Base-by-base conservation (phyloP, 2,797 vertebrate genomes). In the Tenualosa thibaudeaui region DNA sequence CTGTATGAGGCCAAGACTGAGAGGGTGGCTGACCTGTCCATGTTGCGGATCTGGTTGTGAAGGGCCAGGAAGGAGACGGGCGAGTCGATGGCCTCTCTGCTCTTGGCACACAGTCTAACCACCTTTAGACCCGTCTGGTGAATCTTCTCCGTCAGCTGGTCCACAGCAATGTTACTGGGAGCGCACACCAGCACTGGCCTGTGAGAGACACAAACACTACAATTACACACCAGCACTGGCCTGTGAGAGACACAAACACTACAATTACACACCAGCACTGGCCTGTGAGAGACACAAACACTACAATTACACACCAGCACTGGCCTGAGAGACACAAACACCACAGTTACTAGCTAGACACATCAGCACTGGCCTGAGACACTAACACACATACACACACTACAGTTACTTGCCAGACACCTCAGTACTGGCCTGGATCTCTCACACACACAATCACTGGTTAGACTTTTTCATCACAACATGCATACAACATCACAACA, bases 41-140 rank as follows among this genome's bases (percentile, higher is more conserved):
- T 99, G 93, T 99, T 99, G 89, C 98, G 96, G 92, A 99, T 99
- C 94, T 99, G 98, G 90, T 99, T 99, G 92, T 99, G 98, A 88
- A 99, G 91, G 0, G 98, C 98, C 91, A 99, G 91, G 93, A 99
- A 99, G 12, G 98, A 99, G 24, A 99, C 98, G 0, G 98, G 98
- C 0, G 98, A 99, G 92, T 99, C 98, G 0, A 99, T 99, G 85
- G 98, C 98, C 93, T 99, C 98, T 0, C 98, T 92, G 86, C 98
- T 99, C 93, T 99, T 99, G 17, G 98, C 98, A 0, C 98, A 99
- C 4, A 99, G 95, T 49, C 98, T 94, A 85, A 99, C 98, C 17
- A 99, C 98, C 86, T 99, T 99, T 88, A 99, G 95, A 0, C 98
- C 98, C 0, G 98, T 99, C 89, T 99, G 97, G 90, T 99, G 98